phyloP scores from a whole-genome alignment of 2,113 vertebrate species.

The Sisor rabdophorus region DNA sequence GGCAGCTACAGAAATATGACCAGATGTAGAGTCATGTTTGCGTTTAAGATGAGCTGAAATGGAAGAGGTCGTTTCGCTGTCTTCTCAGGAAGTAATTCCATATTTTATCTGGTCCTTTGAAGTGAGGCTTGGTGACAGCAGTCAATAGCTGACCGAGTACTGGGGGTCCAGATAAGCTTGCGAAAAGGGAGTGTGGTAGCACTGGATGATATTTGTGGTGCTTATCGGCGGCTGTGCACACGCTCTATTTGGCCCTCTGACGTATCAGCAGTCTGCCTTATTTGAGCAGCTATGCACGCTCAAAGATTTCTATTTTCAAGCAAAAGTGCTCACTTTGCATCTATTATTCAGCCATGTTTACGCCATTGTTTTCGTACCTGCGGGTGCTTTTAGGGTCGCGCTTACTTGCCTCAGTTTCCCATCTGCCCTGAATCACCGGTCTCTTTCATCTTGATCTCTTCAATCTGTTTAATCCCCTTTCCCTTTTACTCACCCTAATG shows the following conservation, averaged over 20 bases:
- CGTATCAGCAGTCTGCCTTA: not conserved
- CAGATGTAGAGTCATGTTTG: not conserved
- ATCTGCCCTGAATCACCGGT: constrained; percentile 2
- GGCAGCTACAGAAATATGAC: not conserved
- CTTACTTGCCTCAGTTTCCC: not conserved
- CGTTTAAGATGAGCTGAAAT: constrained; percentile 8
- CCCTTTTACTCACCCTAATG: constrained; percentile 11
- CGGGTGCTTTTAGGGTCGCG: not conserved
- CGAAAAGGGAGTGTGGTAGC: constrained; percentile 18
- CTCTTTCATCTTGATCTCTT: constrained; percentile 7
- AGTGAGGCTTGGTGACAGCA: not conserved
- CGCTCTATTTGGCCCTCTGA: not conserved
- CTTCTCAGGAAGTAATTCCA: constrained; percentile 25
- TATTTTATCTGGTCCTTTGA: constrained; percentile 24
- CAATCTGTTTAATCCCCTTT: not conserved
- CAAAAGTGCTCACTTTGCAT: constrained; percentile 69
- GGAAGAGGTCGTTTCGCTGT: constrained; percentile 17
- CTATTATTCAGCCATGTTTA: constrained; percentile 69
- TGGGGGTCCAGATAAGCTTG: constrained; percentile 44
- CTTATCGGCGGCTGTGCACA: constrained; percentile 30
- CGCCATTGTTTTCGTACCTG: constrained; percentile 59
- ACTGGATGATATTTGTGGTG: constrained; percentile 5
- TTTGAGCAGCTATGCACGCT: constrained; percentile 3
- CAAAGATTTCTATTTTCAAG: constrained; percentile 64
- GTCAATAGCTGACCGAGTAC: constrained; percentile 5